These are phyloP conservation scores for Tokudaia muenninki DNA, from an alignment of 2,797 vertebrate genomes.

Conservation along the genomic window DNA sequence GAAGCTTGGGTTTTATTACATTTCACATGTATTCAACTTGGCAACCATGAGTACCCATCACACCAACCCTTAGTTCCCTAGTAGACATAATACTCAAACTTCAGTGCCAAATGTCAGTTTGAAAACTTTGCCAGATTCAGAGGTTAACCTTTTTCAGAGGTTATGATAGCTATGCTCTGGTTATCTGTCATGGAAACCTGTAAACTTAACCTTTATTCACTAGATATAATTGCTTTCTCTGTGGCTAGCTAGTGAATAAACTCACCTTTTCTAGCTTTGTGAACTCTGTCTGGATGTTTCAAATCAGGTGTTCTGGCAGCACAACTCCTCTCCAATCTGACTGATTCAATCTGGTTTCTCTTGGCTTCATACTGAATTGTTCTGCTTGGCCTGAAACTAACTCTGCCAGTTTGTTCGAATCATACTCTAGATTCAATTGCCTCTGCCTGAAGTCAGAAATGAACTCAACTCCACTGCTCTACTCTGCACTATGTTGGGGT, in stretches of 20 bases:
- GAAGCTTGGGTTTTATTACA: too few relatives aligned
- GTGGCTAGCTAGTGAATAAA: too few relatives aligned
- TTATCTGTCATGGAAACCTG: neutral
- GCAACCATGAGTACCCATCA: neutral
- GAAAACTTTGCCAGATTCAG: neutral
- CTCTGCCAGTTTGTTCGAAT: neutral
- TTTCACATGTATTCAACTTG: neutral
- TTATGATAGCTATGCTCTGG: neutral
- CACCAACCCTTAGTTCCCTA: neutral
- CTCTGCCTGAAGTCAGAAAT: neutral
- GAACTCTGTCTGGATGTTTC: too few relatives aligned
- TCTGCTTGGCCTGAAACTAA: neutral
- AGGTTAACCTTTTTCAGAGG: neutral
- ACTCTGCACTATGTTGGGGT: neutral
- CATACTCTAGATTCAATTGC: neutral
- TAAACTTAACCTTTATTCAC: too few relatives aligned
- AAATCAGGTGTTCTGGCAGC: too few relatives aligned
- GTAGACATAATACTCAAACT: neutral
- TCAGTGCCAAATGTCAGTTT: neutral
- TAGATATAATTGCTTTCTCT: too few relatives aligned
- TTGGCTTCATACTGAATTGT: neutral
- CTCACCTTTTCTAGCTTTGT: too few relatives aligned
- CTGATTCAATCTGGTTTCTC: neutral
- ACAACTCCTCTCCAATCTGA: too few relatives aligned
- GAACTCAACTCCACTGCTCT: neutral